phyloP scores from a whole-genome alignment of 2,797 vertebrate genomes.

The Loris lydekkerianus region DNA sequence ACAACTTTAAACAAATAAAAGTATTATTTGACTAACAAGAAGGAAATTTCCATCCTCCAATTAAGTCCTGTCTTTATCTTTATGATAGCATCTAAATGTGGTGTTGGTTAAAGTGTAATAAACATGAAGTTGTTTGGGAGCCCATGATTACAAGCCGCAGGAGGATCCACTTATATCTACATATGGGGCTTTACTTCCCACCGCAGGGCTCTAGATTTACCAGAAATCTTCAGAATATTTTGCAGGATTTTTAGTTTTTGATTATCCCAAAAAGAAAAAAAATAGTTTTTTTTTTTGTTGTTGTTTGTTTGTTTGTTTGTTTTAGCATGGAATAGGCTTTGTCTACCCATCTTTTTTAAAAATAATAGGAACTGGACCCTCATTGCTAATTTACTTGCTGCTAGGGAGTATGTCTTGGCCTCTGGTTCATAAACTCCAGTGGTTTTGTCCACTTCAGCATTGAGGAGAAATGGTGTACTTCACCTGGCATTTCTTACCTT shows the following conservation, averaged over 20 bases:
- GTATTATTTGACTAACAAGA: neutral
- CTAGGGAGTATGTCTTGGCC: conserved; percentile 26
- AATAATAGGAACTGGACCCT: conserved; percentile 41
- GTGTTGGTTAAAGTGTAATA: conserved; percentile 35
- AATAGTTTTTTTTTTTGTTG: neutral
- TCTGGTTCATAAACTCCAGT: conserved; percentile 32
- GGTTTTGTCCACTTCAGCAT: conserved; percentile 50
- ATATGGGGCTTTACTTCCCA: conserved; percentile 35
- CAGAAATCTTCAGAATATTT: conserved; percentile 62
- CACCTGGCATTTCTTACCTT: conserved; percentile 66
- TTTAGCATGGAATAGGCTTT: neutral
- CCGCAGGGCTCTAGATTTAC: conserved; percentile 58
- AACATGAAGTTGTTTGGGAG: conserved; percentile 65
- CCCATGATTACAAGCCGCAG: conserved; percentile 37
- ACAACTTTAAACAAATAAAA: conserved; percentile 19
- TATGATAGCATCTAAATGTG: conserved; percentile 37
- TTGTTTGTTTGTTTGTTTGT: neutral
- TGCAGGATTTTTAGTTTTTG: conserved; percentile 53
- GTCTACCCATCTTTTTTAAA: neutral
- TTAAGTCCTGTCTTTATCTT: conserved; percentile 22
- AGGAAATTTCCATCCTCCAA: conserved; percentile 24
- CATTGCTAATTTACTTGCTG: conserved; percentile 1
- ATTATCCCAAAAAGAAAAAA: neutral
- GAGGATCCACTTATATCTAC: conserved; percentile 72
- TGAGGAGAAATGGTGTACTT: conserved; percentile 54